These are phyloP conservation scores for Seriola dumerili DNA, from an alignment of 2,113 vertebrate species.

Conservation along the genomic window DNA sequence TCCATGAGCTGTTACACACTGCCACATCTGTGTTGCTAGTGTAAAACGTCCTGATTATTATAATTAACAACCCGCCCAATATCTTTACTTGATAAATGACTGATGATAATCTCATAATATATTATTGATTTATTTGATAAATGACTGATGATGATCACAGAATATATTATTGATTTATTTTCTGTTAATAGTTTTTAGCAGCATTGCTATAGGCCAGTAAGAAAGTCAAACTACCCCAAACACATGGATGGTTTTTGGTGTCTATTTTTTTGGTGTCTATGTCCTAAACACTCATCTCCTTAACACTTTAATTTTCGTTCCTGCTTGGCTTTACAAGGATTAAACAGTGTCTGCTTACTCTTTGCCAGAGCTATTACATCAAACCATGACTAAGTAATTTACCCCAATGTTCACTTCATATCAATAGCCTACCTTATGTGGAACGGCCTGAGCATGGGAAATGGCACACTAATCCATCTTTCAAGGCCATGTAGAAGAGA, in stretches of 20 bases:
- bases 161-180: not conserved
- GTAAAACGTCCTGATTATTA: too few relatives aligned
- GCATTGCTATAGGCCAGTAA: not conserved
- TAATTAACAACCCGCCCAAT: not conserved
- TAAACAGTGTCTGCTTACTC: not conserved
- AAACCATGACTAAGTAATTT: slow-evolving; percentile 52
- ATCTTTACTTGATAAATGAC: not conserved
- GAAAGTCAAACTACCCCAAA: not conserved
- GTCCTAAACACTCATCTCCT: not conserved
- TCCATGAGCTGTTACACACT: not conserved
- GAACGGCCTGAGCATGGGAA: slow-evolving; percentile 8
- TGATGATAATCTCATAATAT: not conserved
- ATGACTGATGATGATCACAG: not conserved
- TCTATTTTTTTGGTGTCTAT: not conserved
- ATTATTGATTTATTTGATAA: not conserved
- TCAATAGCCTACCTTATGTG: slow-evolving; percentile 12
- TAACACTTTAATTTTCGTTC: not conserved
- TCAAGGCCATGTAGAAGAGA: not conserved
- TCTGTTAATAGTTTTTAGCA: not conserved
- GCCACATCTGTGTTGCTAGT: not conserved
- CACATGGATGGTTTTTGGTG: slow-evolving; percentile 3
- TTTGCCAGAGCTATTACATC: slow-evolving; percentile 20
- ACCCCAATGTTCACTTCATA: slow-evolving; percentile 49
- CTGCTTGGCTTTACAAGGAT: not conserved
- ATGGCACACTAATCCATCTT: slow-evolving; percentile 54